phyloP scores from a whole-genome alignment of 92 coral and sea anemone genomes.

The Diadumene lineata region DNA sequence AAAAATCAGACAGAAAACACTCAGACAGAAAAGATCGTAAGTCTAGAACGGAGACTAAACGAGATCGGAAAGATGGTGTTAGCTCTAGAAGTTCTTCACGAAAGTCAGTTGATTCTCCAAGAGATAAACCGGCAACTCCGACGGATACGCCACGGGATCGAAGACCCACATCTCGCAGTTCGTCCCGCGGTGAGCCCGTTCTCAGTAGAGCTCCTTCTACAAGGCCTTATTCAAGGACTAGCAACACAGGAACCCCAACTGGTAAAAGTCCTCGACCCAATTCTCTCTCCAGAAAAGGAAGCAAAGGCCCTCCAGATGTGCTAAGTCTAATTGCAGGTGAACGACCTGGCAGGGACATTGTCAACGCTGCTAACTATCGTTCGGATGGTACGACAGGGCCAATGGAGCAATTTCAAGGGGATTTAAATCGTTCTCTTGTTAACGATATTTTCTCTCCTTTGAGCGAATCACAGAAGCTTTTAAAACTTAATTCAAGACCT shows the following conservation, averaged over 20 bases:
- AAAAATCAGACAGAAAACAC: not conserved
- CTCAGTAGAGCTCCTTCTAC: slow-evolving; percentile 1
- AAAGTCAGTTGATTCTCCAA: not conserved
- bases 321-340: slow-evolving; percentile 27
- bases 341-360: slow-evolving; percentile 17
- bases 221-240: slow-evolving; percentile 24
- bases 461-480: slow-evolving; percentile 7
- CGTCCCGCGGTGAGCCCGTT: slow-evolving; percentile 3
- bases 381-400: slow-evolving; percentile 3
- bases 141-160: not conserved
- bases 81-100: not conserved
- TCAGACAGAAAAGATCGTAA: not conserved
- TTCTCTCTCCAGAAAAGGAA: slow-evolving; percentile 5
- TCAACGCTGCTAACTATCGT: slow-evolving; percentile 2
- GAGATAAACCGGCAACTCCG: not conserved
- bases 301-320: slow-evolving; percentile 22
- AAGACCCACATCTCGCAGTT: slow-evolving; percentile 1
- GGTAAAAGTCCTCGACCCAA: slow-evolving; percentile 20
- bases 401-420: not conserved
- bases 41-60: not conserved
- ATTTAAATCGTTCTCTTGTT: slow-evolving; percentile 18
- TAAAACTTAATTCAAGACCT: too few species aligned
- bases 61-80: not conserved
- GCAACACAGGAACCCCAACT: not conserved
- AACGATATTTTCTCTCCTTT: slow-evolving; percentile 31